Conservation (phyloP, 2,113 vertebrate species). For the Amblyopsis rosae region DNA sequence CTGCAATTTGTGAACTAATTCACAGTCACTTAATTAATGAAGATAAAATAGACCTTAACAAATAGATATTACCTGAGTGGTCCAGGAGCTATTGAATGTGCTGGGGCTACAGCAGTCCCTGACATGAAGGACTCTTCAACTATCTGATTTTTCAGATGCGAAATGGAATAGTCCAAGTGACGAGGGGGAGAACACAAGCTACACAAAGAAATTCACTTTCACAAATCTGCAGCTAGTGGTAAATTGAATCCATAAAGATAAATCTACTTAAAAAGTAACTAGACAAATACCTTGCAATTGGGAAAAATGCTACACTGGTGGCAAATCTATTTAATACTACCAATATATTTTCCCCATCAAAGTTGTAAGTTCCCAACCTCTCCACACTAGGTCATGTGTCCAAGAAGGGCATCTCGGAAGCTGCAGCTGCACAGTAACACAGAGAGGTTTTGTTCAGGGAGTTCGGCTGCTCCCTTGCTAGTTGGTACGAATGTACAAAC, state of each 20-base stretch:
- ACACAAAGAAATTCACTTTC: background rate
- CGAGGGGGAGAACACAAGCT: constrained; percentile 21
- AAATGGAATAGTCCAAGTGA: constrained; percentile 68
- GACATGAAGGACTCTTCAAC: constrained; percentile 73
- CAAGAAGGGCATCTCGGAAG: constrained; percentile 63
- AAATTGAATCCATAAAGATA: constrained; percentile 6
- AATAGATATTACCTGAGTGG: constrained; percentile 57
- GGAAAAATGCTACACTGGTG: constrained; percentile 7
- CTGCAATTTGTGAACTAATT: background rate
- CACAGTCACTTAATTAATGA: background rate
- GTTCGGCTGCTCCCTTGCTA: constrained; percentile 45
- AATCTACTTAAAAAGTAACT: background rate
- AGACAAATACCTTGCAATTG: background rate
- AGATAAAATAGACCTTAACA: constrained; percentile 7
- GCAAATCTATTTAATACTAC: background rate
- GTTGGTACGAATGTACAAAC: constrained; percentile 62
- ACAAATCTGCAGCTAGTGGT: background rate
- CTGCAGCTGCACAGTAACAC: constrained; percentile 72
- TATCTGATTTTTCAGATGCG: constrained; percentile 68
- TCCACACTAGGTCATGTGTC: constrained; percentile 65
- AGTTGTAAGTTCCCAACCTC: constrained; percentile 47
- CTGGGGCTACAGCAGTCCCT: constrained; percentile 64
- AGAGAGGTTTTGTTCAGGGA: constrained; percentile 69
- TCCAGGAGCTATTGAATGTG: constrained; percentile 46
- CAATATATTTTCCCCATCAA: constrained; percentile 15